Conservation (phyloP, 2,888 invertebrate genomes). For the Drosophila robusta region DNA sequence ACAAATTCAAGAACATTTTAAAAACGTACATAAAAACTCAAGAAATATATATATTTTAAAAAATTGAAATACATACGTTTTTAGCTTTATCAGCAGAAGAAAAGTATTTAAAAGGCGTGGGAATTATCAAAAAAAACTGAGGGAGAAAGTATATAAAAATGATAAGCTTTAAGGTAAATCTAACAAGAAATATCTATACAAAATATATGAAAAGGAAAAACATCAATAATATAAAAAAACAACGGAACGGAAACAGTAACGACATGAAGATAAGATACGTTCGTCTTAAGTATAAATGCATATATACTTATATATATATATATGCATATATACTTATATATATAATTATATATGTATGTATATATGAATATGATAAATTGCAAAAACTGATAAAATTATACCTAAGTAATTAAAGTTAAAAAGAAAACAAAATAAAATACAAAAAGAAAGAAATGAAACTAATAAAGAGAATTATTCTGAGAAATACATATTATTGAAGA, state of each 20-base stretch:
- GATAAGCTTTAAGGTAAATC: conserved; percentile 60
- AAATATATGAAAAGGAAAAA: conserved; percentile 35
- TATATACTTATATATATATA: conserved; percentile 36
- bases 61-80: conserved; percentile 23
- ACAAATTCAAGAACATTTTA: conserved; percentile 30
- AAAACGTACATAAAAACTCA: not conserved
- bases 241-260: conserved; percentile 48
- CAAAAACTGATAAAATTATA: conserved; percentile 73
- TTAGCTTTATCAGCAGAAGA: conserved; percentile 36
- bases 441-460: conserved; percentile 60
- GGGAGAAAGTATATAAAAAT: conserved; percentile 45
- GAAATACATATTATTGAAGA: conserved; percentile 43
- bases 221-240: conserved; percentile 30
- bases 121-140: conserved; percentile 29
- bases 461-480: conserved; percentile 81
- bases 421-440: conserved; percentile 34
- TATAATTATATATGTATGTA: conserved; percentile 45
- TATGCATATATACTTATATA: conserved; percentile 26
- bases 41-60: conserved; percentile 17
- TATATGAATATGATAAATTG: conserved; percentile 71
- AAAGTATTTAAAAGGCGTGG: conserved; percentile 17
- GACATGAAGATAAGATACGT: conserved; percentile 55
- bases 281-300: conserved; percentile 60
- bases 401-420: conserved; percentile 58
- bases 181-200: conserved; percentile 54